phyloP scores from a whole-genome alignment of 2,113 vertebrate species.

The Glaucidium brasilianum region DNA sequence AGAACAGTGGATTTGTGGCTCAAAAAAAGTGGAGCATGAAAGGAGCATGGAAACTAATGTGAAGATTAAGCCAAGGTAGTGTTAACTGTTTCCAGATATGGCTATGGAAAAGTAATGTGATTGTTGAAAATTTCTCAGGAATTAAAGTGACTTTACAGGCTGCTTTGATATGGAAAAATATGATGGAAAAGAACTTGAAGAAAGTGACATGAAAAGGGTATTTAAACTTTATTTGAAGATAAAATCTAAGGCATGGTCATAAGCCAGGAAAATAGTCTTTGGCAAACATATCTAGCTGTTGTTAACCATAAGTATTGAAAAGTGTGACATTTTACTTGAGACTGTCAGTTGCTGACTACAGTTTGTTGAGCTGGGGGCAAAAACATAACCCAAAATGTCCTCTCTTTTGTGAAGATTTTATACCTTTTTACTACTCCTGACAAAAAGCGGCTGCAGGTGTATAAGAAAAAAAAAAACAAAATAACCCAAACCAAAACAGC shows the following conservation, averaged over 20 bases:
- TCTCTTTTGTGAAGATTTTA: background rate
- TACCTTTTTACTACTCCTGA: background rate
- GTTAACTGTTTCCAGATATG: background rate
- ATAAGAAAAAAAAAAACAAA: background rate
- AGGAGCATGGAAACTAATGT: background rate
- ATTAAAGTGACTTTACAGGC: background rate
- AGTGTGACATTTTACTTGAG: background rate
- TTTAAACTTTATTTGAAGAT: constrained; percentile 15
- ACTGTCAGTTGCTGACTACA: background rate
- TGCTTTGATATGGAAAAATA: constrained; percentile 6
- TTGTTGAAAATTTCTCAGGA: constrained; percentile 11
- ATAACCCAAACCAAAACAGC: too few species aligned
- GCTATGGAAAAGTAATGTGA: background rate
- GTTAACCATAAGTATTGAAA: background rate
- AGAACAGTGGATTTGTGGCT: background rate
- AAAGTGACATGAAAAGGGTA: background rate
- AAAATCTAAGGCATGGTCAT: background rate
- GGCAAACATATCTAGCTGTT: background rate
- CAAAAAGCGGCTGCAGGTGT: background rate
- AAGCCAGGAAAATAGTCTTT: background rate
- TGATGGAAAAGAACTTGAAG: background rate
- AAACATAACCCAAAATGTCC: background rate
- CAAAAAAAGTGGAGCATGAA: background rate
- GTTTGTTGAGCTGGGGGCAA: background rate
- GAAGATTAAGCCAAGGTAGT: background rate